phyloP scores from a whole-genome alignment of 2,113 vertebrate species.

The Sula dactylatra region DNA sequence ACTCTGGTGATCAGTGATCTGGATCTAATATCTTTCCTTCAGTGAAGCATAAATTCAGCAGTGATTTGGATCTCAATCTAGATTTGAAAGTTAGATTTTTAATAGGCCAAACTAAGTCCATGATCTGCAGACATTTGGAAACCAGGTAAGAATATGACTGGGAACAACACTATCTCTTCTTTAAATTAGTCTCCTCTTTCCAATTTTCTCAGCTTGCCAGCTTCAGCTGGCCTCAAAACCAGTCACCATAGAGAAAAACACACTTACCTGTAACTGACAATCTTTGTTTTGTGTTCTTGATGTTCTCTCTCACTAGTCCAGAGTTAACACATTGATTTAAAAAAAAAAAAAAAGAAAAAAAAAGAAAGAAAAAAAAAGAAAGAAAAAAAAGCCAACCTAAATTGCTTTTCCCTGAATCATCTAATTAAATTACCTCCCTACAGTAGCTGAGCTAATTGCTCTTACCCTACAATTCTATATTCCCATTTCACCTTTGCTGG shows the following conservation, averaged over 20 bases:
- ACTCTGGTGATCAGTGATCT: not conserved
- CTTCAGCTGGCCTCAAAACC: not conserved
- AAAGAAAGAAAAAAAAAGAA: too few species aligned
- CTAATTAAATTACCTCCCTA: not conserved
- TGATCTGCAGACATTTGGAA: not conserved
- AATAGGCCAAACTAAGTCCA: not conserved
- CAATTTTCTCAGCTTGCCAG: not conserved
- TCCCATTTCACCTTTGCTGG: constrained; percentile 26
- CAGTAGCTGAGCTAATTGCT: constrained; percentile 7
- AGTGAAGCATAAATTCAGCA: not conserved
- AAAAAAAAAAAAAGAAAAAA: not conserved
- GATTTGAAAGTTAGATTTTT: not conserved
- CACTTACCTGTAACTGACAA: not conserved
- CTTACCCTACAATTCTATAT: not conserved
- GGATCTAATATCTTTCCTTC: constrained; percentile 12
- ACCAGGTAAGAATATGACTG: not conserved
- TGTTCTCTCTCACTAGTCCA: not conserved
- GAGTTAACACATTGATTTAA: not conserved
- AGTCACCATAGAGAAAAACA: not conserved
- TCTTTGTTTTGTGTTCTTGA: not conserved
- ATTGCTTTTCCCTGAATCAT: not conserved
- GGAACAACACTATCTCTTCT: not conserved
- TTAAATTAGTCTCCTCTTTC: not conserved
- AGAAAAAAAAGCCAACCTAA: not conserved
- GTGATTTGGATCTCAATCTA: not conserved